Percentiles rank a stretch among this genome's conserved stretches.
These are phyloP conservation scores for Dyspetes luteomarginatus DNA, from an alignment of 2,888 invertebrate species.

Conservation along the genomic window DNA sequence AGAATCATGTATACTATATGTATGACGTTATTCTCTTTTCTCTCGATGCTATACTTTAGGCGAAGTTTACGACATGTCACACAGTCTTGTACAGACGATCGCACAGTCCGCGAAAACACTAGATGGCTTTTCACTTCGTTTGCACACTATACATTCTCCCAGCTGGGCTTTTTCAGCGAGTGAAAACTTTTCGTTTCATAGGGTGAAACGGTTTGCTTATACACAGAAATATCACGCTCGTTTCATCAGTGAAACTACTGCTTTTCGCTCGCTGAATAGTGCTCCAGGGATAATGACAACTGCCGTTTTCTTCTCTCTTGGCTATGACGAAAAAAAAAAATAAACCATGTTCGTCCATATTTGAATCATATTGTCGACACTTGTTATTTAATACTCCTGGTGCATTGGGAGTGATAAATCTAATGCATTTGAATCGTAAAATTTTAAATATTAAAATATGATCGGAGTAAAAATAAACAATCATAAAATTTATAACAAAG, in stretches of 20 bases:
- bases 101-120: constrained; percentile 34
- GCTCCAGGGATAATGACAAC: background rate
- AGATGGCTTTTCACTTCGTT: constrained; percentile 60
- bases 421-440: too few relatives aligned
- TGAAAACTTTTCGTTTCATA: too few relatives aligned
- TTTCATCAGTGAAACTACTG: too few relatives aligned
- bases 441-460: too few relatives aligned
- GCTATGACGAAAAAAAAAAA: constrained; percentile 9
- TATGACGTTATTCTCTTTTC: constrained; percentile 42
- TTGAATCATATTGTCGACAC: background rate
- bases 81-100: constrained; percentile 64
- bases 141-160: constrained; percentile 25
- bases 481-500: too few relatives aligned
- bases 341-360: background rate
- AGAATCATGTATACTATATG: constrained; percentile 11
- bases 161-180: too few relatives aligned
- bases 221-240: too few relatives aligned
- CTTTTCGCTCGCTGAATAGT: too few relatives aligned
- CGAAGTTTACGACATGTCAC: constrained; percentile 72
- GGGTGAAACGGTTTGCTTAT: too few relatives aligned
- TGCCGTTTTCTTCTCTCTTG: background rate
- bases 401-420: too few relatives aligned
- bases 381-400: too few relatives aligned
- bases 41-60: constrained; percentile 51
- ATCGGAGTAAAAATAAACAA: too few relatives aligned